Percentiles rank a stretch among this genome's conserved stretches.
phyloP scores from a whole-genome alignment of 2,888 invertebrate species.

The Teleogryllus oceanicus region DNA sequence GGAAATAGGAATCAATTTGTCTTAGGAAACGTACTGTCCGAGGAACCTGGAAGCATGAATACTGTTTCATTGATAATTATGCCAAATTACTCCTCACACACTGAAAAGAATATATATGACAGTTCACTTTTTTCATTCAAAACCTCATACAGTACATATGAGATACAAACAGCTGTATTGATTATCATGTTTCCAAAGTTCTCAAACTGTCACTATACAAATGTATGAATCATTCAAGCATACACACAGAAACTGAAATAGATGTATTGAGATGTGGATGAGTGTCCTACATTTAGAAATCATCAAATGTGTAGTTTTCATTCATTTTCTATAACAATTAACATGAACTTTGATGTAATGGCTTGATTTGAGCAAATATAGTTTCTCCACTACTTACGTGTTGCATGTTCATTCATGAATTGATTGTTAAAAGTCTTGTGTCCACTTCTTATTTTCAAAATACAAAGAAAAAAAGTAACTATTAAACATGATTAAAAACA shows the following conservation, averaged over 20 bases:
- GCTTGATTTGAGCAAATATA: conserved; percentile 36
- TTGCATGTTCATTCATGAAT: conserved; percentile 28
- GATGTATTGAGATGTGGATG: background rate
- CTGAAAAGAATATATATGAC: background rate
- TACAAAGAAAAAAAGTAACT: conserved; percentile 27
- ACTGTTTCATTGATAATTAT: background rate
- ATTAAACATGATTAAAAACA: conserved; percentile 32
- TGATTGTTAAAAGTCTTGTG: conserved; percentile 32
- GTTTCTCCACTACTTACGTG: conserved; percentile 29
- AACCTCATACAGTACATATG: background rate
- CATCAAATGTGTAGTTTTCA: conserved; percentile 19
- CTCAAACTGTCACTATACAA: conserved; percentile 9
- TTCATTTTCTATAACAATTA: conserved; percentile 32
- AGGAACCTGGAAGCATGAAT: conserved; percentile 9
- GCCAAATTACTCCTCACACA: background rate
- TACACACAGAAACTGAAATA: conserved; percentile 3
- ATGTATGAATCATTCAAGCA: conserved; percentile 18
- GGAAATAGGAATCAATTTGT: conserved; percentile 11
- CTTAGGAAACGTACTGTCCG: background rate
- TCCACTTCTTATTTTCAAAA: conserved; percentile 26
- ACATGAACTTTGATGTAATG: conserved; percentile 33
- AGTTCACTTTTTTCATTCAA: background rate
- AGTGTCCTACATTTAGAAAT: conserved; percentile 18
- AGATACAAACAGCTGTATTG: background rate
- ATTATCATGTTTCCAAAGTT: conserved; percentile 18